phyloP scores from a whole-genome alignment of 30 jellyfish, hydroid and myxozoan species.

The Hydra vulgaris region DNA sequence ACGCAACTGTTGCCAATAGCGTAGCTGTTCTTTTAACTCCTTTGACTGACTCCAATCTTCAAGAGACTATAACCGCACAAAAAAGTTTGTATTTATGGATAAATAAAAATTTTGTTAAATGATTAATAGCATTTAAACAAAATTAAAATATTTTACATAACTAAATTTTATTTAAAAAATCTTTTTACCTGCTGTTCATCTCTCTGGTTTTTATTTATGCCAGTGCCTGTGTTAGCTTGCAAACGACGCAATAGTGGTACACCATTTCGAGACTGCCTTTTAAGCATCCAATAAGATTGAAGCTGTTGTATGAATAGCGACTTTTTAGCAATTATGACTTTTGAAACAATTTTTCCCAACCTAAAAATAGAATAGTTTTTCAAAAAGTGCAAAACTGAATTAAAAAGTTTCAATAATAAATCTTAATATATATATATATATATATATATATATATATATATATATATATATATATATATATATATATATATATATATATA shows the following conservation, averaged over 20 bases:
- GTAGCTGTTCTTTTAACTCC: slow-evolving; percentile 80
- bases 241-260: slow-evolving; percentile 89
- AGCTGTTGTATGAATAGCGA: slow-evolving; percentile 86
- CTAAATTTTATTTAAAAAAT: too few species aligned
- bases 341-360: slow-evolving; percentile 78
- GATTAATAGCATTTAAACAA: too few species aligned
- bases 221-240: slow-evolving; percentile 69
- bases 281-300: slow-evolving; percentile 96
- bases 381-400: not conserved
- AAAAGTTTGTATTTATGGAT: too few species aligned
- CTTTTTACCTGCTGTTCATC: slow-evolving; percentile 51
- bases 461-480: too few species aligned
- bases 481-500: too few species aligned
- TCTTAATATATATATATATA: too few species aligned
- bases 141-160: too few species aligned
- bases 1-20: slow-evolving; percentile 94
- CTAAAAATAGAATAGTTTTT: slow-evolving; percentile 22
- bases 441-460: too few species aligned
- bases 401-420: not conserved
- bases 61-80: slow-evolving; percentile 1
- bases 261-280: slow-evolving; percentile 94
- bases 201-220: slow-evolving; percentile 45
- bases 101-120: too few species aligned
- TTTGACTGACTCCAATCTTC: slow-evolving; percentile 65
- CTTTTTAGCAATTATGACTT: slow-evolving; percentile 84